Evolutionary conservation across 2,888 invertebrate genomes (phyloP).

Genomic region (Hypercompe scribonia): DNA sequence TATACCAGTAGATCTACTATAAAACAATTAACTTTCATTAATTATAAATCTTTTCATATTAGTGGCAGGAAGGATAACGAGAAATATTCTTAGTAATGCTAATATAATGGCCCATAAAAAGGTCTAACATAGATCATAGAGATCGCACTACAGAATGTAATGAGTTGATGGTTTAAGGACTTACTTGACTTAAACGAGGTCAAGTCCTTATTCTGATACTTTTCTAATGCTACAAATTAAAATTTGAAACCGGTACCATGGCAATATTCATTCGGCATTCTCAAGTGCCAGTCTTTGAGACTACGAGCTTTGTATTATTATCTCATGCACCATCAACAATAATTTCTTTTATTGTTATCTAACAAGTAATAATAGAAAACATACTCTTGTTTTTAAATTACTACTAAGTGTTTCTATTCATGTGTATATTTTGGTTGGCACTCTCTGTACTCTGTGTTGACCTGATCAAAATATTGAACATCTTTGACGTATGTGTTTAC

Average conservation of each 20-base stretch:
- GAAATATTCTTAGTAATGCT: neutral
- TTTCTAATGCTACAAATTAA: no score
- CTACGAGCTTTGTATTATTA: neutral
- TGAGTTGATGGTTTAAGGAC: no score
- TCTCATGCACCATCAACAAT: neutral
- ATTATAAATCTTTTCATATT: neutral
- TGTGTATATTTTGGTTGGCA: neutral
- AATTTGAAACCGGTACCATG: no score
- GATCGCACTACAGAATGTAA: no score
- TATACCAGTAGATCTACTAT: neutral
- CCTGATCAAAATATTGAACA: neutral
- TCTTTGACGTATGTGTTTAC: neutral
- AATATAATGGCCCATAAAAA: neutral
- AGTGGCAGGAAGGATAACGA: neutral
- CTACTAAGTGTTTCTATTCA: neutral
- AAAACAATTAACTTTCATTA: neutral
- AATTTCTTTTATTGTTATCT: neutral
- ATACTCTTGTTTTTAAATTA: neutral
- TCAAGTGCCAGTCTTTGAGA: neutral
- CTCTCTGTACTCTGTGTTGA: neutral
- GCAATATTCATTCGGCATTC: no score
- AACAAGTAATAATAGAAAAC: neutral
- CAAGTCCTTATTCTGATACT: no score
- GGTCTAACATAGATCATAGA: neutral
- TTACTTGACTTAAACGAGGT: no score